These are phyloP conservation scores for Phlogophora meticulosa DNA, from an alignment of 2,888 invertebrate genomes.

Conservation along the genomic window DNA sequence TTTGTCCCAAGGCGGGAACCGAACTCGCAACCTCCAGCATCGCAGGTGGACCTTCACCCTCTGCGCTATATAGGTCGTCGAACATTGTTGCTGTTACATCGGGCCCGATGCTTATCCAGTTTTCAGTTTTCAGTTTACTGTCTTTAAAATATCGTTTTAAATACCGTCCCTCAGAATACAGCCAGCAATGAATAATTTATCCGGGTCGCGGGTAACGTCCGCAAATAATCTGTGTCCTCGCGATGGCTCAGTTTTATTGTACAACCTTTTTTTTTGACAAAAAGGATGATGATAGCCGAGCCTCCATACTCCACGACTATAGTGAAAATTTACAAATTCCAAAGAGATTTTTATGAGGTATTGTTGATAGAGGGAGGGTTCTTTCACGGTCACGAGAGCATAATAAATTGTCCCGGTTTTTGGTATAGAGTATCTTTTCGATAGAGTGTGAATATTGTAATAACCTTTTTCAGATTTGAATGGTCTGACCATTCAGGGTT, in stretches of 20 bases:
- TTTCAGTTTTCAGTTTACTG: no score
- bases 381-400: not conserved
- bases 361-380: not conserved
- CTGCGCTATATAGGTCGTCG: no score
- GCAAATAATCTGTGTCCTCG: constrained; percentile 68
- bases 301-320: not conserved
- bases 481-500: no score
- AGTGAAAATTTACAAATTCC: constrained; percentile 54
- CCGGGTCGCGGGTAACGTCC: constrained; percentile 60
- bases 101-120: no score
- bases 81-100: no score
- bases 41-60: no score
- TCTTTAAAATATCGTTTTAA: constrained; percentile 25
- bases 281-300: constrained; percentile 44
- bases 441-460: not conserved
- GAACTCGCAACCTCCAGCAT: no score
- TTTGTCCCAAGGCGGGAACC: no score
- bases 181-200: constrained; percentile 72
- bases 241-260: constrained; percentile 63
- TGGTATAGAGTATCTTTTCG: not conserved
- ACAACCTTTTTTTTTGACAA: constrained; percentile 55
- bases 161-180: constrained; percentile 50
- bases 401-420: not conserved
- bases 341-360: constrained; percentile 20
- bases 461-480: no score